Conservation (phyloP, 1,140 invertebrate species). For the Homalodisca vitripennis region DNA sequence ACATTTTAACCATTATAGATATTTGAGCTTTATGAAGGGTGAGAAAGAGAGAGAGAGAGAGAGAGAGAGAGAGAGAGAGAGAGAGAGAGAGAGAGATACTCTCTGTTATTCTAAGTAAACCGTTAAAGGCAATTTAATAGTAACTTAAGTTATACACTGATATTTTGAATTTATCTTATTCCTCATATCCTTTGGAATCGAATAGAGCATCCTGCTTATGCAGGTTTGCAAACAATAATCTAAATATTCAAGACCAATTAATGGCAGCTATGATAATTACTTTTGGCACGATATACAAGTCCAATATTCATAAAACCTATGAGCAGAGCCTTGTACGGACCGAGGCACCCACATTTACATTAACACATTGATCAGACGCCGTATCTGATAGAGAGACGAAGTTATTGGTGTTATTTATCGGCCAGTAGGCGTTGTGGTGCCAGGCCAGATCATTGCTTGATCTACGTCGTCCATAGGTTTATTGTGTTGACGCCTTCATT, state of each 20-base stretch:
- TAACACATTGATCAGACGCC: conserved; percentile 20
- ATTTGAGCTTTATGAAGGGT: too few species aligned
- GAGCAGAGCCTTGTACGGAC: background rate
- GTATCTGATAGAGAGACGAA: conserved; percentile 7
- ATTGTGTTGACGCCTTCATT: conserved; percentile 23
- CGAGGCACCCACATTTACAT: conserved; percentile 4
- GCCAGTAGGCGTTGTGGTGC: background rate
- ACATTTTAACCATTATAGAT: too few species aligned
- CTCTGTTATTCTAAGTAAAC: too few species aligned
- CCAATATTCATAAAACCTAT: conserved; percentile 21
- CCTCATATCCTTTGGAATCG: background rate
- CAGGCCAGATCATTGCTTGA: background rate
- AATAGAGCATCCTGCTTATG: background rate
- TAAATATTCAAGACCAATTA: conserved; percentile 14
- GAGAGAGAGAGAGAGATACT: too few species aligned
- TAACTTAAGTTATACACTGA: too few species aligned
- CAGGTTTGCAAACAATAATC: conserved; percentile 15
- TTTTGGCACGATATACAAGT: conserved; percentile 5
- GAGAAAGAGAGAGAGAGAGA: too few species aligned
- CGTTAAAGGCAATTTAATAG: too few species aligned
- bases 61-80: too few species aligned
- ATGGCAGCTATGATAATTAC: conserved; percentile 11
- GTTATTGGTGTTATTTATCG: conserved; percentile 15
- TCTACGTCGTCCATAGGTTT: background rate
- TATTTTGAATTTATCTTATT: conserved; percentile 6